phyloP scores from a whole-genome alignment of 2,888 invertebrate species.

The Clivina fossor region DNA sequence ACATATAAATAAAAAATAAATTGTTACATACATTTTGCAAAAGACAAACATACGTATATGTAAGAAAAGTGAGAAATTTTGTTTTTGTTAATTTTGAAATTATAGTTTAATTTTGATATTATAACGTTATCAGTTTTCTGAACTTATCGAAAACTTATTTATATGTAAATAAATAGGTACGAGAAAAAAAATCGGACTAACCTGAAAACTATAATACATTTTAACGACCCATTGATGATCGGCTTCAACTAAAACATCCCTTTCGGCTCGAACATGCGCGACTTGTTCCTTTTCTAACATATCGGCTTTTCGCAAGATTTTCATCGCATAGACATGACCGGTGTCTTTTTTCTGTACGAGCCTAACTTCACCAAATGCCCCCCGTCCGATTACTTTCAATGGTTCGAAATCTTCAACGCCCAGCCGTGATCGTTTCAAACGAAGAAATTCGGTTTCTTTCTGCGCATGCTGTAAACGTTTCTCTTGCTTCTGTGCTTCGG shows the following conservation, averaged over 20 bases:
- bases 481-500: slow-evolving; percentile 93
- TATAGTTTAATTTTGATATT: too few relatives aligned
- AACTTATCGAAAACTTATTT: too few relatives aligned
- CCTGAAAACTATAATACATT: slow-evolving; percentile 98
- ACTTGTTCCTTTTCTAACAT: slow-evolving; percentile 99
- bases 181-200: slow-evolving; percentile 42
- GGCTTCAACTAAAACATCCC: slow-evolving; percentile 97
- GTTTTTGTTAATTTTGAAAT: too few relatives aligned
- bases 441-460: slow-evolving; percentile 97
- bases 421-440: slow-evolving; percentile 91
- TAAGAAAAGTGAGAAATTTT: too few relatives aligned
- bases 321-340: slow-evolving; percentile 99
- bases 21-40: too few relatives aligned
- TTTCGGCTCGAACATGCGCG: slow-evolving; percentile 96
- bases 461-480: slow-evolving; percentile 94
- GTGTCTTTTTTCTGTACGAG: slow-evolving; percentile 99
- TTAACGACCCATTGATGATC: slow-evolving; percentile 99
- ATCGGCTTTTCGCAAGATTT: slow-evolving; percentile 96
- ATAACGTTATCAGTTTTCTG: too few relatives aligned
- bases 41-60: too few relatives aligned
- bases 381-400: slow-evolving; percentile 93
- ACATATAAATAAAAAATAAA: too few relatives aligned
- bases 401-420: slow-evolving; percentile 99
- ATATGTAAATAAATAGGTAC: too few relatives aligned
- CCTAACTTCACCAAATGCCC: slow-evolving; percentile 92